phyloP scores from a whole-genome alignment of 2,888 invertebrate species.

The Acleris holmiana region DNA sequence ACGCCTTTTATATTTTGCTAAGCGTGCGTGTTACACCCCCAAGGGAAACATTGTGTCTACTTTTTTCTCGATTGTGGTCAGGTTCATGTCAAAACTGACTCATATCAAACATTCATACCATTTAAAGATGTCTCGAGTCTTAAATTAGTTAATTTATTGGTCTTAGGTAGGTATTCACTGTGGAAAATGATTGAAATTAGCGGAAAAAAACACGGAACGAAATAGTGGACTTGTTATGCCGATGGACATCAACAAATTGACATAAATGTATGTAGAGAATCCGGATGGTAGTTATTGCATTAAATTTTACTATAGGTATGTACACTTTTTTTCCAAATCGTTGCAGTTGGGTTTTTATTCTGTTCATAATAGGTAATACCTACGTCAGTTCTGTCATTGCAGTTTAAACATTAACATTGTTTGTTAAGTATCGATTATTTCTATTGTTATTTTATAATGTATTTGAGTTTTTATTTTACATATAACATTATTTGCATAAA shows the following conservation, averaged over 20 bases:
- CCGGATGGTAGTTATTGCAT: slow-evolving; percentile 6
- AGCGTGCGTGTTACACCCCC: not conserved
- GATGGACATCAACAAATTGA: not conserved
- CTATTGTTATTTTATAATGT: slow-evolving; percentile 48
- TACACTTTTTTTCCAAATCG: slow-evolving; percentile 3
- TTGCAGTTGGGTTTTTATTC: slow-evolving; percentile 3
- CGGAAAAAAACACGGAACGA: not conserved
- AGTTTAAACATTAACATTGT: slow-evolving; percentile 45
- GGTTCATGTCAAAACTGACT: slow-evolving; percentile 1
- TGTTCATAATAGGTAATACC: not conserved
- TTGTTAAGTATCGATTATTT: slow-evolving; percentile 40
- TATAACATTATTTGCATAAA: slow-evolving; percentile 80
- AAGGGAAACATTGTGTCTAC: slow-evolving; percentile 6
- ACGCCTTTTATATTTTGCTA: not conserved
- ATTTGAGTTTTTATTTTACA: slow-evolving; percentile 48
- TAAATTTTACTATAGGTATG: slow-evolving; percentile 2
- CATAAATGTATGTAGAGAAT: slow-evolving; percentile 11
- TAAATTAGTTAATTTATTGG: slow-evolving; percentile 1
- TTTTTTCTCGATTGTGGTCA: slow-evolving; percentile 2
- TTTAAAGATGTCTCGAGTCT: not conserved
- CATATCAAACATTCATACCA: slow-evolving; percentile 14
- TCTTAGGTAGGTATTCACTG: too few species aligned
- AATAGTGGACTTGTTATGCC: slow-evolving; percentile 8
- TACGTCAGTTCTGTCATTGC: slow-evolving; percentile 58
- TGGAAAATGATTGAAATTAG: slow-evolving; percentile 6